Evolutionary conservation across 2,888 invertebrate species (phyloP).

Genomic region (Lasioglossum malachurum): DNA sequence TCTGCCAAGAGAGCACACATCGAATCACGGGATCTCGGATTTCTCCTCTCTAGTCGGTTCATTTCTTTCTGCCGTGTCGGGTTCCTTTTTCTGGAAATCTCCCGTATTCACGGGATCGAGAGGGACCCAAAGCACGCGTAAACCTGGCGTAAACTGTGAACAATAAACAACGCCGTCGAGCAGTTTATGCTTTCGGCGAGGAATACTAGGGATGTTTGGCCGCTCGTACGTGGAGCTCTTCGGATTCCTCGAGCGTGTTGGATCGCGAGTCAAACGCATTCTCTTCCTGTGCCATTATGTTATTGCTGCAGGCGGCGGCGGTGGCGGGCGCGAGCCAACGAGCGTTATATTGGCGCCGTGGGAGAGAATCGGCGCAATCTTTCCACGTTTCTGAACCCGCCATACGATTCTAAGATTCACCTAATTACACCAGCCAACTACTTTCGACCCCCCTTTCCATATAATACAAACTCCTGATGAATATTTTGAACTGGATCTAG

Average conservation of each 20-base stretch:
- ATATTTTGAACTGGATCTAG: neutral
- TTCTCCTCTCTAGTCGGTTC: conserved; percentile 18
- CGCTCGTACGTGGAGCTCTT: conserved; percentile 76
- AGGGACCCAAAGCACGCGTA: conserved; percentile 56
- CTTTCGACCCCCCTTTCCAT: neutral
- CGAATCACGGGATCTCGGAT: conserved; percentile 42
- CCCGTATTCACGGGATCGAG: conserved; percentile 32
- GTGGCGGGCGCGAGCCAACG: conserved; percentile 63
- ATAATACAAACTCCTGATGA: neutral
- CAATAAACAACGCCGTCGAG: conserved; percentile 70
- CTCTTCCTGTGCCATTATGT: conserved; percentile 81
- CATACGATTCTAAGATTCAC: neutral
- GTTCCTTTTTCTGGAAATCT: conserved; percentile 51
- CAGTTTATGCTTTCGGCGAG: conserved; percentile 74
- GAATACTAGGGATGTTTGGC: conserved; percentile 80
- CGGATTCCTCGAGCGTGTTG: conserved; percentile 82
- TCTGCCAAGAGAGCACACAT: conserved; percentile 33
- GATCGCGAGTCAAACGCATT: conserved; percentile 82
- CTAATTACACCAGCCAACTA: conserved; percentile 1
- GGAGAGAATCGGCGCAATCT: conserved; percentile 52
- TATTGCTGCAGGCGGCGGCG: conserved; percentile 72
- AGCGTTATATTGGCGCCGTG: conserved; percentile 67
- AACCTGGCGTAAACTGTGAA: conserved; percentile 64
- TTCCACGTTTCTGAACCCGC: conserved; percentile 29
- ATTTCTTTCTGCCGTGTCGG: conserved; percentile 28